phyloP scores from a whole-genome alignment of 1,140 invertebrate species.

The Camponotus floridanus region DNA sequence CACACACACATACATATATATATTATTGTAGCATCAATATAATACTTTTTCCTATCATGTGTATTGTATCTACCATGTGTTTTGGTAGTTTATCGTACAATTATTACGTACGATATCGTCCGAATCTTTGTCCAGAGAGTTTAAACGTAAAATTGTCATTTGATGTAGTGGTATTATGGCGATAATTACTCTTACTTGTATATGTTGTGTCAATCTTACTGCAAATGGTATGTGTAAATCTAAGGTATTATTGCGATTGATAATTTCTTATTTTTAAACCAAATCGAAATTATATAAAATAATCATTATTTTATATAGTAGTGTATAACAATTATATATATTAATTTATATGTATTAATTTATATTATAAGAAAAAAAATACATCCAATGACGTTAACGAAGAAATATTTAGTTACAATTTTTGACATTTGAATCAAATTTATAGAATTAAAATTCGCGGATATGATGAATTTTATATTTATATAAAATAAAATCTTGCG shows the following conservation, averaged over 20 bases:
- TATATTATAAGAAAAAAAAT: slow-evolving; percentile 26
- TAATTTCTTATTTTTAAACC: neutral
- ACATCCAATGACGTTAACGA: neutral
- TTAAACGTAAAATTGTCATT: slow-evolving; percentile 4
- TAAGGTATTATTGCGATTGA: neutral
- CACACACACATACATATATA: neutral
- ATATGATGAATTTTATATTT: slow-evolving; percentile 8
- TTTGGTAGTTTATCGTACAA: neutral
- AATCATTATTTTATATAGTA: slow-evolving; percentile 6
- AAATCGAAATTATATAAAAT: slow-evolving; percentile 4
- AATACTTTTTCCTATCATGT: slow-evolving; percentile 7
- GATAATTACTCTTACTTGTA: slow-evolving; percentile 17
- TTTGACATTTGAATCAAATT: neutral
- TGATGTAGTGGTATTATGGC: slow-evolving; percentile 1
- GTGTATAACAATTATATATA: neutral
- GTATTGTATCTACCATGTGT: slow-evolving; percentile 5
- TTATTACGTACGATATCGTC: slow-evolving; percentile 17
- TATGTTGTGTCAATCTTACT: neutral
- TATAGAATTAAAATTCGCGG: neutral
- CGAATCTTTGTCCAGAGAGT: slow-evolving; percentile 41
- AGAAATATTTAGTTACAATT: neutral
- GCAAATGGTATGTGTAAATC: neutral
- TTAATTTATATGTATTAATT: slow-evolving; percentile 10
- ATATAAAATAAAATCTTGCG: slow-evolving; percentile 11
- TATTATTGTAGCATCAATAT: neutral